Evolutionary conservation across 2,797 vertebrate species (phyloP), one percentile per base, ranked within the genome.

Genomic region (Scolopax rusticola): DNA sequence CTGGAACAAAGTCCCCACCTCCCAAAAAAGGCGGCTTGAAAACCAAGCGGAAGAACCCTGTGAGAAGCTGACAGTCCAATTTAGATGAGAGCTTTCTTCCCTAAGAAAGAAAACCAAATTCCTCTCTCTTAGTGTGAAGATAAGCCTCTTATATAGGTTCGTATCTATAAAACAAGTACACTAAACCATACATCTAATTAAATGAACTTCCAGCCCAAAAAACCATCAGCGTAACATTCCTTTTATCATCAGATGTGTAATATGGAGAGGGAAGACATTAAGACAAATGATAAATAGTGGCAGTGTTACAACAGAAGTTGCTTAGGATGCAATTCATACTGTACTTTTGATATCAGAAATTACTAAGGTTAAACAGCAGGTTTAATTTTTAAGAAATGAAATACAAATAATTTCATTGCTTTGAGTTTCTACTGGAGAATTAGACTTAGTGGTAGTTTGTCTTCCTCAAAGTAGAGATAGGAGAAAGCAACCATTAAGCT

Each of bases 1-100:
- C 67, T 98, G 98, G 98, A 96, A 80, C 40, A 97, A 96, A 23
- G 92, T 98, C 64, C 91, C 90, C 54, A 96, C 96, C 36, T 80
- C 84, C 76, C 95, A 94, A 61, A 97, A 98, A 92, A 97, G 90
- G 50, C 71, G 47, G 36, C 83, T 95, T 7, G 53, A 95, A n/a
- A 96, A 91, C 18, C 87, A 90, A 71, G 81, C 25, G 41, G 57
- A 63, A 79, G 57, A 95, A 36, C 51, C 71, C 8, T 20, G 19
- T 30, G 83, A 97, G 70, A 97, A 97, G 92, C 74, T 98, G 57
- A 98, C 94, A n/a, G 7, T 98, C 48, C 96, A 41, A 43, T 96
- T 98, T 21, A 96, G 97, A 98, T 98, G 87, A 98, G 20, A 41
- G 12, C 45, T 77, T 50, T 74, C 56, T 94, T 82, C 50, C 63